These are phyloP conservation scores for Polypedilum pembai DNA, from an alignment of 1,140 invertebrate species.

Conservation along the genomic window DNA sequence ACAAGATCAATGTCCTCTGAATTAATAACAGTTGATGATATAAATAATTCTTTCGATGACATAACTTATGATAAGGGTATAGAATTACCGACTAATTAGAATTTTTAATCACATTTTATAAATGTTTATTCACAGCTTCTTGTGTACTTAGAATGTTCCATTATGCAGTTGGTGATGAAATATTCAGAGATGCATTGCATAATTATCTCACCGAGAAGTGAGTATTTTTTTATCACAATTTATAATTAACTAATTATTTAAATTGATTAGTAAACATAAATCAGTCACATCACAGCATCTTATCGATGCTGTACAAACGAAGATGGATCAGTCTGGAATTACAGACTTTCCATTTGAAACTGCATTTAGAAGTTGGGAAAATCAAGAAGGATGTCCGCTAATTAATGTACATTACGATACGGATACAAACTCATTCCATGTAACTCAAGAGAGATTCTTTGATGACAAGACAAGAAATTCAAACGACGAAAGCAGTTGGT, in stretches of 20 bases:
- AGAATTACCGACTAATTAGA: slow-evolving; percentile 30
- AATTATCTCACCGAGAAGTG: slow-evolving; percentile 64
- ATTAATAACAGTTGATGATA: slow-evolving; percentile 45
- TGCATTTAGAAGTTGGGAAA: slow-evolving; percentile 58
- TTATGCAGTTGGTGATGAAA: slow-evolving; percentile 74
- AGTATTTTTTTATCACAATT: slow-evolving; percentile 31
- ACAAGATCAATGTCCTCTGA: not conserved
- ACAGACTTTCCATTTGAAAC: slow-evolving; percentile 32
- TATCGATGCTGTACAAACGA: slow-evolving; percentile 52
- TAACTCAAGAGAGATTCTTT: slow-evolving; percentile 46
- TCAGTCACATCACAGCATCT: slow-evolving; percentile 57
- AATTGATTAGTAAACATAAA: slow-evolving; percentile 38
- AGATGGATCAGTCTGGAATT: too few relatives aligned
- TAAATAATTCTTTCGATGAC: slow-evolving; percentile 67
- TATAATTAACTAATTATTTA: too few relatives aligned
- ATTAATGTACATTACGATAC: slow-evolving; percentile 50
- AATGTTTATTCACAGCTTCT: slow-evolving; percentile 43
- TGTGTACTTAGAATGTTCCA: slow-evolving; percentile 88
- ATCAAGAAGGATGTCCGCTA: slow-evolving; percentile 59
- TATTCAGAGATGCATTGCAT: slow-evolving; percentile 72
- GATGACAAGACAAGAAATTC: slow-evolving; percentile 34
- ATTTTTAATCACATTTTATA: slow-evolving; percentile 27
- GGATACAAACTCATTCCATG: slow-evolving; percentile 35
- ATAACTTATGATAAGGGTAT: slow-evolving; percentile 68
- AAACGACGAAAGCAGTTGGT: slow-evolving; percentile 41